These are phyloP conservation scores for Pygoscelis adeliae DNA, from an alignment of 2,113 vertebrate species.

Conservation along the genomic window DNA sequence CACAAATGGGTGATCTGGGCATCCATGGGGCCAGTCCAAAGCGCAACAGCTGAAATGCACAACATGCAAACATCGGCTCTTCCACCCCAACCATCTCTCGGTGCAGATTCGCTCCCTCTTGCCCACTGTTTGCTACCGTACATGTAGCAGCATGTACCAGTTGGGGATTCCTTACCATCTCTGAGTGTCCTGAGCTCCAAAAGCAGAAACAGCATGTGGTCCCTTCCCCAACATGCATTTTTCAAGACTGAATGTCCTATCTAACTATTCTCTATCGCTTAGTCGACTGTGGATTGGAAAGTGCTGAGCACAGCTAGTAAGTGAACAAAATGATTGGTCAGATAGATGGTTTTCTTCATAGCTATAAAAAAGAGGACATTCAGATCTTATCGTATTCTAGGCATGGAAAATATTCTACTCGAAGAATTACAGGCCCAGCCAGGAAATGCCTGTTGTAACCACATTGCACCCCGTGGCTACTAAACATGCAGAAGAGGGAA, in stretches of 20 bases:
- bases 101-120: background rate
- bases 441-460: slow-evolving; percentile 40
- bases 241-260: background rate
- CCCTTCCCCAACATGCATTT: background rate
- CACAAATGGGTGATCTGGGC: background rate
- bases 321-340: background rate
- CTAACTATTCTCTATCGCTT: background rate
- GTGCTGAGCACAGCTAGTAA: background rate
- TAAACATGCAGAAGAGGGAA: background rate
- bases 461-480: background rate
- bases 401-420: background rate
- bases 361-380: background rate
- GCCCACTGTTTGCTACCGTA: background rate
- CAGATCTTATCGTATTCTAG: background rate
- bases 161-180: background rate
- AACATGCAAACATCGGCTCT: background rate
- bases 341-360: background rate
- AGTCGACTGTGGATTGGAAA: background rate
- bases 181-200: background rate
- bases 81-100: background rate
- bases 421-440: background rate
- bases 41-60: background rate
- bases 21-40: rapidly evolving
- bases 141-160: background rate
- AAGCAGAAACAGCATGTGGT: background rate